Conservation (phyloP, 2,888 invertebrate genomes). For the Protodeltote pygarga region DNA sequence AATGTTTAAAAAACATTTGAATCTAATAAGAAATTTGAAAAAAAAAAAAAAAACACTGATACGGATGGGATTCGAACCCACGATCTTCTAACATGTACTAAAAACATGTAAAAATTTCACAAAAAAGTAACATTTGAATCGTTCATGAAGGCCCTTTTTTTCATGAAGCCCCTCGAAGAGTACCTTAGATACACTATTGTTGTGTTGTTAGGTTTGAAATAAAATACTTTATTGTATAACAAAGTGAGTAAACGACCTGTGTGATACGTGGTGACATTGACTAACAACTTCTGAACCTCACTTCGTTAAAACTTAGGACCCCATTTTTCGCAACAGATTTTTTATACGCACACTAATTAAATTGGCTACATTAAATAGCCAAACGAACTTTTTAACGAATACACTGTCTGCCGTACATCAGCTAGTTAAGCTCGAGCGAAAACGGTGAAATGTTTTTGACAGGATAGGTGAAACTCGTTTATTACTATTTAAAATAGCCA, state of each 20-base stretch:
- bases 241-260: slow-evolving; percentile 17
- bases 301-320: slow-evolving; percentile 25
- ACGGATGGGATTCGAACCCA: too few species aligned
- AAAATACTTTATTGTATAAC: slow-evolving; percentile 12
- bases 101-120: too few species aligned
- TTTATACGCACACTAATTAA: slow-evolving; percentile 17
- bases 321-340: slow-evolving; percentile 26
- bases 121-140: too few species aligned
- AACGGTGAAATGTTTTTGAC: slow-evolving; percentile 6
- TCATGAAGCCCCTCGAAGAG: too few species aligned
- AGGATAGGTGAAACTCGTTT: slow-evolving; percentile 2
- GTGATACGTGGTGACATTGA: slow-evolving; percentile 40
- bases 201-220: too few species aligned
- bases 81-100: too few species aligned
- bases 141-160: too few species aligned
- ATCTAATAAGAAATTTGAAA: too few species aligned
- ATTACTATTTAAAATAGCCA: background rate
- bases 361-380: slow-evolving; percentile 21
- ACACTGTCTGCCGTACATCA: background rate
- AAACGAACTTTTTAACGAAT: slow-evolving; percentile 18
- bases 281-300: slow-evolving; percentile 16
- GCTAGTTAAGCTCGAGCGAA: background rate
- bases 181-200: too few species aligned
- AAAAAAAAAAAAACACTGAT: too few species aligned
- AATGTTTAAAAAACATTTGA: too few species aligned